phyloP scores from a whole-genome alignment of 2,888 invertebrate species.

The Cheilosia vernalis region DNA sequence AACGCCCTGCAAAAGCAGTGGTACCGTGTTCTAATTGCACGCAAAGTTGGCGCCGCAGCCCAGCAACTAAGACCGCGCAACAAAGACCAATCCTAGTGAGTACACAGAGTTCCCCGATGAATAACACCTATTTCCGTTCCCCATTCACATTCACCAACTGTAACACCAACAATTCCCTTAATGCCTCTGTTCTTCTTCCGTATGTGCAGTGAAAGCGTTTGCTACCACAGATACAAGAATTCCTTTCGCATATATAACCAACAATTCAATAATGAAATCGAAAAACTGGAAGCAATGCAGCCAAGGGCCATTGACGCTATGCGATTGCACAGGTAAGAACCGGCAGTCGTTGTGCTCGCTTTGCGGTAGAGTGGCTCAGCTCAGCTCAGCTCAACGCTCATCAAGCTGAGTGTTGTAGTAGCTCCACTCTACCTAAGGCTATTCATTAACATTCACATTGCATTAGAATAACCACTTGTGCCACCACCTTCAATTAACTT shows the following conservation, averaged over 20 bases:
- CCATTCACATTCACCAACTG: constrained; percentile 55
- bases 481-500: constrained; percentile 72
- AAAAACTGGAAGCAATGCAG: constrained; percentile 82
- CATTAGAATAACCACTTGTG: constrained; percentile 73
- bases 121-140: constrained; percentile 22
- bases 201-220: constrained; percentile 79
- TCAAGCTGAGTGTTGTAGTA: neutral
- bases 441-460: constrained; percentile 75
- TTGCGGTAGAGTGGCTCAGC: constrained; percentile 9
- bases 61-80: constrained; percentile 76
- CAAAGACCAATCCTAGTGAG: constrained; percentile 80
- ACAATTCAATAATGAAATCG: constrained; percentile 82
- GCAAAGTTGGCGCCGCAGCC: constrained; percentile 79
- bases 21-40: constrained; percentile 81
- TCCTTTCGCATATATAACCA: constrained; percentile 82
- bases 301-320: constrained; percentile 83
- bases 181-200: constrained; percentile 42
- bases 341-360: neutral
- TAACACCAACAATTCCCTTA: constrained; percentile 53
- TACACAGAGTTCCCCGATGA: constrained; percentile 77
- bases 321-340: constrained; percentile 82
- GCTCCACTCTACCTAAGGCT: constrained; percentile 25
- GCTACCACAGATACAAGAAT: constrained; percentile 81
- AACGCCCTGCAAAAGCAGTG: constrained; percentile 82
- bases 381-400: neutral